Evolutionary conservation across 1,140 invertebrate genomes (phyloP).

Genomic region (Macrotrachela quadricornifera): DNA sequence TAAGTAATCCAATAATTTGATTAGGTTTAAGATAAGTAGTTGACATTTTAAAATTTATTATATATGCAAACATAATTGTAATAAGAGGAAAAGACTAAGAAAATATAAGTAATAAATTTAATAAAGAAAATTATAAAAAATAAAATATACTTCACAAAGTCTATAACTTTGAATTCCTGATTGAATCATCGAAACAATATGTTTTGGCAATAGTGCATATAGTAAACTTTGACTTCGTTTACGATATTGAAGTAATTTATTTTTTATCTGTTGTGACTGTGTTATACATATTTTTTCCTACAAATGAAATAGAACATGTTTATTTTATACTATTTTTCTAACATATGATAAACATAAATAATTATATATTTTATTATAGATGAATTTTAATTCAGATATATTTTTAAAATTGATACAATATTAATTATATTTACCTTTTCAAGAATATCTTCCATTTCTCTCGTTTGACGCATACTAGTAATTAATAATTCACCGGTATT

Average conservation of each 20-base stretch:
- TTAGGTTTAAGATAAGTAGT: constrained; percentile 47
- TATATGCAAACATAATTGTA: constrained; percentile 41
- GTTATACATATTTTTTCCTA: constrained; percentile 31
- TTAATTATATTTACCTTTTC: too few species aligned
- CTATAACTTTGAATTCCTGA: not conserved
- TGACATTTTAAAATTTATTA: constrained; percentile 35
- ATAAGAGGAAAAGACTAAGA: constrained; percentile 39
- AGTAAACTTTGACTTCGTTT: constrained; percentile 51
- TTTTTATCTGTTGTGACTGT: constrained; percentile 14
- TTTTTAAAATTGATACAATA: too few species aligned
- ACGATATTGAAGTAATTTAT: constrained; percentile 38
- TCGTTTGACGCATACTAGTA: too few species aligned
- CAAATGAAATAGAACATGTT: too few species aligned
- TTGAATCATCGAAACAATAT: constrained; percentile 30
- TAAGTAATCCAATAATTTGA: constrained; percentile 57
- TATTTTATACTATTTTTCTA: too few species aligned
- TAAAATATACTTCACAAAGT: not conserved
- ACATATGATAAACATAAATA: too few species aligned
- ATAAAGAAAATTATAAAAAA: too few species aligned
- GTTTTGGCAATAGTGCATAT: constrained; percentile 33
- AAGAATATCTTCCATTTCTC: too few species aligned
- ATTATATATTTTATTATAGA: too few species aligned
- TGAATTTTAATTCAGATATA: too few species aligned
- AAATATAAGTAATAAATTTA: not conserved
- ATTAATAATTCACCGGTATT: too few species aligned